Evolutionary conservation across 2,113 vertebrate genomes (phyloP).

Genomic region (Megaleporinus macrocephalus): DNA sequence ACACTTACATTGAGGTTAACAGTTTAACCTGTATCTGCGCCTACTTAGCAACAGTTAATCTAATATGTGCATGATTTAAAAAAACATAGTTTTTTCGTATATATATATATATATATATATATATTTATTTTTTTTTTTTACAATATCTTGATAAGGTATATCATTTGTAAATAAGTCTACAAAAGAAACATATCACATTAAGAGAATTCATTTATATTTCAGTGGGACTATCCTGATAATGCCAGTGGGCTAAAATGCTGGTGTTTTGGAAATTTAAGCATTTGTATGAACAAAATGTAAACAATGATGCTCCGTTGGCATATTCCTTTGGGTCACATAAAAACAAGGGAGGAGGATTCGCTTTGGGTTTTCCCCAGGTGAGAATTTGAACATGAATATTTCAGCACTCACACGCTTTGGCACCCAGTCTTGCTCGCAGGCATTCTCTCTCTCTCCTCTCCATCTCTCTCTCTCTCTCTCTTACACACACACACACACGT

Average conservation of each 20-base stretch:
- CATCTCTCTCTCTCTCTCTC: not conserved
- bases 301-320: not conserved
- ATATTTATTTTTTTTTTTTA: too few relatives aligned
- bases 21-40: too few relatives aligned
- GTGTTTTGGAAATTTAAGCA: slow-evolving; percentile 31
- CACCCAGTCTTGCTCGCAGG: slow-evolving; percentile 9
- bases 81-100: too few relatives aligned
- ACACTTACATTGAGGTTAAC: too few relatives aligned
- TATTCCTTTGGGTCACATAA: slow-evolving; percentile 43
- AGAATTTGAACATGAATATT: slow-evolving; percentile 47
- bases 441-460: slow-evolving; percentile 4
- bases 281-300: slow-evolving; percentile 41
- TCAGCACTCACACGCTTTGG: slow-evolving; percentile 19
- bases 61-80: too few relatives aligned
- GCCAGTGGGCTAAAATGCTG: not conserved
- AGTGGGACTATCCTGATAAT: not conserved
- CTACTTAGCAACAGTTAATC: too few relatives aligned
- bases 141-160: too few relatives aligned
- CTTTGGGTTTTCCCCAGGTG: slow-evolving; percentile 32
- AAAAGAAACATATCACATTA: too few relatives aligned
- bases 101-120: too few relatives aligned
- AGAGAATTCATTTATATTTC: too few relatives aligned
- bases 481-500: not conserved
- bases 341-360: slow-evolving; percentile 33
- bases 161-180: too few relatives aligned